Percentiles rank a stretch among this genome's conserved stretches.
phyloP scores from a whole-genome alignment of 2,113 vertebrate species.

The Epinephelus moara region DNA sequence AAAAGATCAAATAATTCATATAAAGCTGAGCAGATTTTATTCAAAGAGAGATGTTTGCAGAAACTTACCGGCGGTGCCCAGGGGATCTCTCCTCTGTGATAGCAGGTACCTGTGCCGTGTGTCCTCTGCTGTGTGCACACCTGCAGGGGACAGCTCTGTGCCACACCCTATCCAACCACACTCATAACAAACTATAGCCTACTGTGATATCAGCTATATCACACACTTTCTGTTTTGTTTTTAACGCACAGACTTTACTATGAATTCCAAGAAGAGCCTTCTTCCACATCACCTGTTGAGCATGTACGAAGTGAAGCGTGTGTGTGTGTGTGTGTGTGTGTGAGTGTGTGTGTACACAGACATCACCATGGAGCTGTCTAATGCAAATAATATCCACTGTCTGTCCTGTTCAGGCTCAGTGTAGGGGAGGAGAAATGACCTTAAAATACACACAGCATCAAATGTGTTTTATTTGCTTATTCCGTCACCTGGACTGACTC shows the following conservation, averaged over 20 bases:
- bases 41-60: background rate
- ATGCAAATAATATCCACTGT: conserved; percentile 25
- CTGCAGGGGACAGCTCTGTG: conserved; percentile 29
- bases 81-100: background rate
- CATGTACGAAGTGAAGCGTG: too few relatives aligned
- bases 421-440: conserved; percentile 8
- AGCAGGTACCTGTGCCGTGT: background rate
- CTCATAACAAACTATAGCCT: background rate
- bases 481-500: background rate
- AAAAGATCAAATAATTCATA: background rate
- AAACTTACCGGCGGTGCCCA: background rate
- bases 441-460: background rate
- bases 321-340: background rate
- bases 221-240: background rate
- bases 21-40: background rate
- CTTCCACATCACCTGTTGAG: background rate
- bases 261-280: background rate
- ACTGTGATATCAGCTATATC: too few relatives aligned
- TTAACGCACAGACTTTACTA: background rate
- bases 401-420: background rate
- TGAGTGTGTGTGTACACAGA: background rate
- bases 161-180: conserved; percentile 41
- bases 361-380: conserved; percentile 37
- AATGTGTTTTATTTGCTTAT: background rate
- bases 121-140: conserved; percentile 54